These are phyloP conservation scores for Metallyticus violacea DNA, from an alignment of 2,888 invertebrate species.

Conservation along the genomic window DNA sequence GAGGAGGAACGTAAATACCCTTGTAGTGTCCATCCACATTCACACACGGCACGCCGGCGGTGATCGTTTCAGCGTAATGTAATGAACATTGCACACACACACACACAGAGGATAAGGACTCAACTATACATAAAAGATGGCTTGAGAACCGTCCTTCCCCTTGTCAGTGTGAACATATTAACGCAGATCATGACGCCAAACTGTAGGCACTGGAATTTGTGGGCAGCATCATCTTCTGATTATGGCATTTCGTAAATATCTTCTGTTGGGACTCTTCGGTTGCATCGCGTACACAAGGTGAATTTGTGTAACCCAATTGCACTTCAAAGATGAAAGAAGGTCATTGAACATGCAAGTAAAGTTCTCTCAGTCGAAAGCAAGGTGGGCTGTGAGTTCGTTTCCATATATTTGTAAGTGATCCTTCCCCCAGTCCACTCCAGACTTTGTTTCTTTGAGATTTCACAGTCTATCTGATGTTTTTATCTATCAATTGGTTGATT, in stretches of 20 bases:
- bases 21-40: background rate
- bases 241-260: background rate
- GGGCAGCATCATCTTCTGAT: background rate
- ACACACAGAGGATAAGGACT: no score
- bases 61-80: constrained; percentile 3
- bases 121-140: constrained; percentile 5
- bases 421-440: no score
- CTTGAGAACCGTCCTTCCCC: background rate
- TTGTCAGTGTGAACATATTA: background rate
- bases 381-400: no score
- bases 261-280: background rate
- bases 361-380: no score
- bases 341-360: no score
- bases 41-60: background rate
- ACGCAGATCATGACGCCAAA: background rate
- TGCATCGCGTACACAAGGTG: background rate
- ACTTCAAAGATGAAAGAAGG: no score
- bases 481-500: no score
- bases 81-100: background rate
- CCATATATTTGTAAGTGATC: no score
- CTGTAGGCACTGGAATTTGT: background rate
- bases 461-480: no score
- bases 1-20: constrained; percentile 2
- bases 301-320: background rate
- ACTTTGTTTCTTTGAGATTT: no score